Conservation (phyloP, 2,888 invertebrate species). For the Willowsia nigromaculata region DNA sequence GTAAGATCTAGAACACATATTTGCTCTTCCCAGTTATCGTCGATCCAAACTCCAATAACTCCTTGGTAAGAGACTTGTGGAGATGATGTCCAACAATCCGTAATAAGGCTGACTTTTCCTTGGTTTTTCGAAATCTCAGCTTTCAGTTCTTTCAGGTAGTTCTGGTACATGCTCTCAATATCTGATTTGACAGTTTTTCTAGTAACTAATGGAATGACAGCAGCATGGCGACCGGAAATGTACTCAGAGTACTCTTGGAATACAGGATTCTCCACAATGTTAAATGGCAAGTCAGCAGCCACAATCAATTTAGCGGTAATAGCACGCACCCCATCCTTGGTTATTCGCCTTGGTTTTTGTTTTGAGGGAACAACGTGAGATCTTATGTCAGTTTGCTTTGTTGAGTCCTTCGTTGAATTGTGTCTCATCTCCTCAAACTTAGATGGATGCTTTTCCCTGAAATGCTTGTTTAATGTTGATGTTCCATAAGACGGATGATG, state of each 20-base stretch:
- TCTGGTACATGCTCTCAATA: not conserved
- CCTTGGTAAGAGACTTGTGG: constrained; percentile 28
- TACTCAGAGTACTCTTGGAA: too few species aligned
- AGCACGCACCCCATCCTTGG: not conserved
- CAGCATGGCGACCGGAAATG: not conserved
- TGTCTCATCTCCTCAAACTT: too few species aligned
- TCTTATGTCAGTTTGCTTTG: not conserved
- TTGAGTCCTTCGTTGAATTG: not conserved
- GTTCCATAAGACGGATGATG: too few species aligned
- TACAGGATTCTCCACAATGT: not conserved
- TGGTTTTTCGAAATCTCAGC: not conserved
- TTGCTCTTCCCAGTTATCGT: not conserved
- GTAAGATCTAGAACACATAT: not conserved
- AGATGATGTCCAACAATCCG: constrained; percentile 32
- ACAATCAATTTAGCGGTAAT: not conserved
- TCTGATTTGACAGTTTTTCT: not conserved
- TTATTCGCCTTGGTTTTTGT: not conserved
- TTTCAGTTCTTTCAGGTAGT: not conserved
- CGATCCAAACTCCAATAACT: not conserved
- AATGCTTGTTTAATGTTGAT: too few species aligned
- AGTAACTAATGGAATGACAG: not conserved
- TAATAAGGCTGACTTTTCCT: constrained; percentile 12
- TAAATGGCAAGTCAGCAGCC: not conserved
- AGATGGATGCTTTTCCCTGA: too few species aligned
- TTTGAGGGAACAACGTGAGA: not conserved